Base-by-base conservation (phyloP, 2,113 vertebrate genomes). In the Dendropsophus ebraccatus region DNA sequence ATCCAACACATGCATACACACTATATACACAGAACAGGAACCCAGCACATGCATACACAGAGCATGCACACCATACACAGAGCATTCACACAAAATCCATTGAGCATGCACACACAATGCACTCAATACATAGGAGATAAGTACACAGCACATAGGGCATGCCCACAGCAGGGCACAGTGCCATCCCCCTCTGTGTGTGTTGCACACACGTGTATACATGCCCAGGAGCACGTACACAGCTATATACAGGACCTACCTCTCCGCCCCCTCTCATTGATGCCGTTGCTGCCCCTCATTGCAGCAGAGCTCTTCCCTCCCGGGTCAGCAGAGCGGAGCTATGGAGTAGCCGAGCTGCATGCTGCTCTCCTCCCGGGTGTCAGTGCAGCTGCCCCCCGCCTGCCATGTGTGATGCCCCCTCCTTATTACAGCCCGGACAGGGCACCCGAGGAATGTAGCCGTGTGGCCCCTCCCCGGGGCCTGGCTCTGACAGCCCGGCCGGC, bases 261-360 rank as follows among this genome's bases (percentile, higher is more conserved):
- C 56, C 28, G 19, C 19, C 47, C 83, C 47, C 58, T 76, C 54
- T 73, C 12, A 30, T 0, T 23, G 67, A 0, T 23, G 67, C 25
- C 19, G 54, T 12, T 60, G 84, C 37, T 86, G 35, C 76, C 84
- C 84, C 84, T 86, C 84, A 86, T 86, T 52, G 84, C 62, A 1
- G 30, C 60, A 12, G 50, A 19, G 49, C 62, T 5, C n/a, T 16
- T 65, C 73, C 74, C 45, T 54, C 30, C 28, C 14, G 47, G n/a
- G 83, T 83, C 67, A 83, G 65, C 82, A 49, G 32, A 74, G 50
- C 69, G 5, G 52, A 25, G 76, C 60, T 49, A 12, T n/a, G 41
- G 10, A 47, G 32, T 0, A 54, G 47, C 30, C 52, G 17, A 47
- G 47, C 47, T 28, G 37, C 84, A 86, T 86, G 76, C 76, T 58